Percentiles rank a stretch among this genome's conserved stretches.
phyloP scores from a whole-genome alignment of 2,888 invertebrate genomes.

The Volucella inanis region DNA sequence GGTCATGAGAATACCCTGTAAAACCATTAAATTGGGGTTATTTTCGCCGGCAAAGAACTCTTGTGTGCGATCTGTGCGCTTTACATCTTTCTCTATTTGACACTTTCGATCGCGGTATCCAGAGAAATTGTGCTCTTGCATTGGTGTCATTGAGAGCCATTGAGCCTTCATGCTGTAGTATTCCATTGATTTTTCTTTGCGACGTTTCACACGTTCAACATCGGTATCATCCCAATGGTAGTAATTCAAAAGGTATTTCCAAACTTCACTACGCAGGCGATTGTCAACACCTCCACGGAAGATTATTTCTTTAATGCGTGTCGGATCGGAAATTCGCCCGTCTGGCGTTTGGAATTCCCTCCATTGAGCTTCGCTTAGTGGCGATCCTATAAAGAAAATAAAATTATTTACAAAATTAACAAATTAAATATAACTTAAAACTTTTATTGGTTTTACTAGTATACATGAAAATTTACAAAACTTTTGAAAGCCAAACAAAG shows the following conservation, averaged over 20 bases:
- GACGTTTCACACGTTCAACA: constrained; percentile 87
- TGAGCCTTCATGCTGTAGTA: constrained; percentile 98
- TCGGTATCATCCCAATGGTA: constrained; percentile 92
- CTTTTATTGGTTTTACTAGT: not conserved
- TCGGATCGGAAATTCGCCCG: constrained; percentile 91
- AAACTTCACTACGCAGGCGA: constrained; percentile 91
- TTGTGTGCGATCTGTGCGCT: constrained; percentile 95
- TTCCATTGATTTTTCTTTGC: constrained; percentile 90
- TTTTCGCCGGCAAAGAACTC: constrained; percentile 96
- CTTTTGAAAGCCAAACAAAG: no score
- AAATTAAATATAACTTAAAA: not conserved
- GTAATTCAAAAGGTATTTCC: constrained; percentile 97
- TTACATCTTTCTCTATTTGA: constrained; percentile 98
- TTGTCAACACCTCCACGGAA: constrained; percentile 95
- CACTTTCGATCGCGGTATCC: constrained; percentile 95
- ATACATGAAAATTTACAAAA: not conserved
- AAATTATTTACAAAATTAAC: not conserved
- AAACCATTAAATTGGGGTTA: constrained; percentile 92
- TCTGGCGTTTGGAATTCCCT: constrained; percentile 90
- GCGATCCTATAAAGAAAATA: constrained; percentile 84
- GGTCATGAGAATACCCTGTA: constrained; percentile 97
- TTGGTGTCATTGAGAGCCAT: constrained; percentile 94
- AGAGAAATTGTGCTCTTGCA: constrained; percentile 94
- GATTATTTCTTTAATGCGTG: constrained; percentile 91
- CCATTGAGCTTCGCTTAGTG: constrained; percentile 92